Conservation (phyloP, 2,797 vertebrate species). For the Arremon aurantiirostris region DNA sequence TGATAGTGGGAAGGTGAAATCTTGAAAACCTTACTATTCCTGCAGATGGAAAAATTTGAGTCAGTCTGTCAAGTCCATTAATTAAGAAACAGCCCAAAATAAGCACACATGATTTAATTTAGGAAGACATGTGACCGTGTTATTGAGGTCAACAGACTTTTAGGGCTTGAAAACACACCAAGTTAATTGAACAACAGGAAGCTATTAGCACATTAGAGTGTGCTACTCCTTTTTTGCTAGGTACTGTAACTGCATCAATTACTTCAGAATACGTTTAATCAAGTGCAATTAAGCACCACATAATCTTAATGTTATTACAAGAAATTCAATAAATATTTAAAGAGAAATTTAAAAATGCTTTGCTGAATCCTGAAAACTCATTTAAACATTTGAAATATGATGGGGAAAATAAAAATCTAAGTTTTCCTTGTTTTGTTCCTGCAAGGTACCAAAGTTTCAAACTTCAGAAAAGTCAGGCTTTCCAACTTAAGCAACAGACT, state of each 20-base stretch:
- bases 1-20: not conserved
- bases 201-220: conserved; percentile 29
- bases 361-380: conserved; percentile 15
- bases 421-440: not conserved
- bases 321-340: conserved; percentile 58
- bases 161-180: conserved; percentile 35
- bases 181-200: conserved; percentile 58
- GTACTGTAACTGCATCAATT: conserved; percentile 39
- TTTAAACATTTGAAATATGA: not conserved
- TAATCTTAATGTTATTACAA: conserved; percentile 43
- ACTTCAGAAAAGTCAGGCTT: not conserved
- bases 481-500: not conserved
- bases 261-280: conserved; percentile 52
- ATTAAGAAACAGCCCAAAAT: conserved; percentile 37
- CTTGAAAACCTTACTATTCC: not conserved
- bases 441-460: not conserved
- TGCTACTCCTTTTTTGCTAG: not conserved
- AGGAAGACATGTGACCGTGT: not conserved
- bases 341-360: conserved; percentile 33
- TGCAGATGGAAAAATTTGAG: not conserved
- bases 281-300: conserved; percentile 49
- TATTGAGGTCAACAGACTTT: conserved; percentile 31
- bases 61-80: not conserved
- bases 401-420: not conserved
- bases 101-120: conserved; percentile 32